Percentiles rank a stretch among this genome's conserved stretches.
Conservation (phyloP, 2,797 vertebrate species). For the Antrozous pallidus region DNA sequence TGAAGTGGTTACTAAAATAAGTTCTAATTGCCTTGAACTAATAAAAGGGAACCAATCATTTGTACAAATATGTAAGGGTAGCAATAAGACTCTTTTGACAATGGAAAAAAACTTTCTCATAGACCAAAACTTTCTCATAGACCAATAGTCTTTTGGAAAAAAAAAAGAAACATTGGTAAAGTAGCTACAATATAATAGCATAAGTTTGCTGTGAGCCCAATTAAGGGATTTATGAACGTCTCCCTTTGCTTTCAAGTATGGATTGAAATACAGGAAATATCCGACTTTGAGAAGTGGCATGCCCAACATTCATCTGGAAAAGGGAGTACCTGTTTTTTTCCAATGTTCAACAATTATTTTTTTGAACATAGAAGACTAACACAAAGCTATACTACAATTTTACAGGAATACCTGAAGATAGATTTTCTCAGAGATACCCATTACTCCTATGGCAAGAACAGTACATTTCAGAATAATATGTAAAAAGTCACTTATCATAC, state of each 20-base stretch:
- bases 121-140: background rate
- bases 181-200: background rate
- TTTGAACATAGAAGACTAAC: background rate
- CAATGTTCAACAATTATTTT: background rate
- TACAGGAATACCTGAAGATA: background rate
- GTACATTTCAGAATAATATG: constrained; percentile 2
- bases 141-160: background rate
- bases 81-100: background rate
- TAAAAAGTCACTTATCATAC: background rate
- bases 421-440: background rate
- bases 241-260: background rate
- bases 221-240: background rate
- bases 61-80: background rate
- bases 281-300: background rate
- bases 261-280: background rate
- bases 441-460: background rate
- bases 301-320: background rate
- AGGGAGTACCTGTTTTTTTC: background rate
- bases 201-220: background rate
- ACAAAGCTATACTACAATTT: background rate
- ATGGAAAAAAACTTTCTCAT: background rate
- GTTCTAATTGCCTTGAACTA: background rate
- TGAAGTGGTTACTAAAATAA: background rate
- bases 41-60: background rate
- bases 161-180: background rate